Base-by-base conservation (phyloP, 2,113 vertebrate genomes). In the Mirza zaza region DNA sequence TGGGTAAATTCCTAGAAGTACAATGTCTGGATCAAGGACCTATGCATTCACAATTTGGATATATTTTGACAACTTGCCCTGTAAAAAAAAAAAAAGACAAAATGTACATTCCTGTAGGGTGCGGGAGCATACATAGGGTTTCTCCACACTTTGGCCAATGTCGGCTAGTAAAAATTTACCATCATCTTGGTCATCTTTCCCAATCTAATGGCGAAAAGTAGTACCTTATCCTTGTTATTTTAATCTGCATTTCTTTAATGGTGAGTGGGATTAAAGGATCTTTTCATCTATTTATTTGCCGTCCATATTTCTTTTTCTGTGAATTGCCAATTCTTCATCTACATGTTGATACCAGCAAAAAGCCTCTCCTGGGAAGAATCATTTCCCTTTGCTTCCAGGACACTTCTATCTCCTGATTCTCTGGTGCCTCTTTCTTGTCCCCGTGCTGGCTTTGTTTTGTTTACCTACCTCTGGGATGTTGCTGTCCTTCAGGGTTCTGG, bases 1-100 rank as follows among this genome's bases (percentile, higher is more conserved):
- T 39, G 61, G 52, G 83, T 59, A n/a, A 94, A 93, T 61, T 86
- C 50, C 85, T 81, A 95, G 73, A 93, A 83, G 79, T 83, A 8
- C 59, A 55, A 71, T 27, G n/a, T 68, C 32, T 71, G 55, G 8
- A 89, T 82, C 21, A 77, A 91, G 61, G 55, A 79, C 36, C 13
- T n/a, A 34, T 7, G 8, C 13, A 45, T 67, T 93, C 55, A 36
- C 34, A 75, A 48, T 61, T 29, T 61, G 39, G 39, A 71, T 68
- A 3, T 65, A 73, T 55, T 85, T 87, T 75, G 73, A 79, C 27
- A 90, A 86, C 8, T 10, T 70, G 29, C 34, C 95, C 36, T 86
- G 8, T 67, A 20, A 55, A 93, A 94, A 34, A 61, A 67, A 67
- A 67, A 21, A n/a, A 67, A n/a, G 48, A 76, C 39, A 52, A 27